Conservation (phyloP, 2,888 invertebrate genomes). For the Homarus gammarus region DNA sequence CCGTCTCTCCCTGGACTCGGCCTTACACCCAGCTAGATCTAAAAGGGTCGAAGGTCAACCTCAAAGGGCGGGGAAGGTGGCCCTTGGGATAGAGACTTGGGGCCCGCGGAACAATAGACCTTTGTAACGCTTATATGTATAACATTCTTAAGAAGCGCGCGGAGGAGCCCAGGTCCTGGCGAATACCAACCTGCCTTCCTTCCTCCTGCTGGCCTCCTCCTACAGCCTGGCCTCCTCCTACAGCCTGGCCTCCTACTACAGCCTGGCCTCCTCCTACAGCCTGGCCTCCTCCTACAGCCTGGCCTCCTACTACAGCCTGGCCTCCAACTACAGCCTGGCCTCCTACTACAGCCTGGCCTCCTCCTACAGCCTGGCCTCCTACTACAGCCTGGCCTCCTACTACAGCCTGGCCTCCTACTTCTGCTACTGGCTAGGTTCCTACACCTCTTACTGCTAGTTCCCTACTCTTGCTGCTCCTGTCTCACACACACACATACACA, state of each 20-base stretch:
- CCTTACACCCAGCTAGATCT: slow-evolving; percentile 37
- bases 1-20: slow-evolving; percentile 41
- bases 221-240: neutral
- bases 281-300: neutral
- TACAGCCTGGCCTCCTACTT: neutral
- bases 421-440: neutral
- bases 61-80: slow-evolving; percentile 42
- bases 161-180: slow-evolving; percentile 26
- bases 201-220: slow-evolving; percentile 21
- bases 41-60: slow-evolving; percentile 48
- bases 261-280: neutral
- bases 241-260: neutral
- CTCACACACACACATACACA: too few relatives aligned
- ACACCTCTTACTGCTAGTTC: too few relatives aligned
- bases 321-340: neutral
- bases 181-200: slow-evolving; percentile 59
- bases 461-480: too few relatives aligned
- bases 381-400: too few relatives aligned
- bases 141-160: slow-evolving; percentile 57
- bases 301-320: neutral
- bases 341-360: too few relatives aligned
- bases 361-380: too few relatives aligned
- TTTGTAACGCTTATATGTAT: slow-evolving; percentile 58
- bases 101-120: slow-evolving; percentile 38
- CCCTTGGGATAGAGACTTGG: slow-evolving; percentile 31